phyloP scores from a whole-genome alignment of 2,888 invertebrate species.

The Cryptocephalus primarius region DNA sequence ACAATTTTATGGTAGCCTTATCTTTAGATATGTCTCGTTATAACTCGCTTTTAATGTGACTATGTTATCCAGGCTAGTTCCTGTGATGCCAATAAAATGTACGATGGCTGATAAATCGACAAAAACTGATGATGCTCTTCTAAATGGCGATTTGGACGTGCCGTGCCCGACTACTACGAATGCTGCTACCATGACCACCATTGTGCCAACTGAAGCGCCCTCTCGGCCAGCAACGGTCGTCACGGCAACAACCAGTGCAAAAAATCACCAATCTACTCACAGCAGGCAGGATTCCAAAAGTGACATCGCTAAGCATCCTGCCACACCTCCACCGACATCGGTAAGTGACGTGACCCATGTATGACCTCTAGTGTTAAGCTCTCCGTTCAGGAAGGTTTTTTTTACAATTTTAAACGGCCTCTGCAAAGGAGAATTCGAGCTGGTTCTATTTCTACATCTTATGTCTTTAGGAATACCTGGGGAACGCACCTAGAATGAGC shows the following conservation, averaged over 20 bases:
- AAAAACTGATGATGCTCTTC: slow-evolving; percentile 48
- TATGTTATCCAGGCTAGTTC: slow-evolving; percentile 28
- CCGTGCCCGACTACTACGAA: slow-evolving; percentile 38
- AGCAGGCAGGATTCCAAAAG: slow-evolving; percentile 18
- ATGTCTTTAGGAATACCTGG: slow-evolving; percentile 10
- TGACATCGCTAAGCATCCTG: slow-evolving; percentile 10
- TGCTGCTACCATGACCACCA: slow-evolving; percentile 45
- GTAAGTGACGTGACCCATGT: too few relatives aligned
- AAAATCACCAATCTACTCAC: slow-evolving; percentile 8
- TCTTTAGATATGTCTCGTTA: too few relatives aligned
- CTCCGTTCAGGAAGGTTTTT: too few relatives aligned
- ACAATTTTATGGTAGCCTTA: too few relatives aligned
- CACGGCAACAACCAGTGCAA: slow-evolving; percentile 22
- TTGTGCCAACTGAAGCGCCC: slow-evolving; percentile 28
- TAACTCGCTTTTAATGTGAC: too few relatives aligned
- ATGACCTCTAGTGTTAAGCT: not conserved
- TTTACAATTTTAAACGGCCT: too few relatives aligned
- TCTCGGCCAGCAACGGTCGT: slow-evolving; percentile 21
- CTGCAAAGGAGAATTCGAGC: too few relatives aligned
- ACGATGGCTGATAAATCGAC: slow-evolving; percentile 58
- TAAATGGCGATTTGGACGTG: slow-evolving; percentile 26
- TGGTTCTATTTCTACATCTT: too few relatives aligned
- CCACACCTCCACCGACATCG: slow-evolving; percentile 10
- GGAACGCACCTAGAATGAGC: slow-evolving; percentile 41
- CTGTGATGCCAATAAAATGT: slow-evolving; percentile 34